Base-by-base conservation (phyloP, 2,797 vertebrate species). In the Microctenopoma steveboyesi region DNA sequence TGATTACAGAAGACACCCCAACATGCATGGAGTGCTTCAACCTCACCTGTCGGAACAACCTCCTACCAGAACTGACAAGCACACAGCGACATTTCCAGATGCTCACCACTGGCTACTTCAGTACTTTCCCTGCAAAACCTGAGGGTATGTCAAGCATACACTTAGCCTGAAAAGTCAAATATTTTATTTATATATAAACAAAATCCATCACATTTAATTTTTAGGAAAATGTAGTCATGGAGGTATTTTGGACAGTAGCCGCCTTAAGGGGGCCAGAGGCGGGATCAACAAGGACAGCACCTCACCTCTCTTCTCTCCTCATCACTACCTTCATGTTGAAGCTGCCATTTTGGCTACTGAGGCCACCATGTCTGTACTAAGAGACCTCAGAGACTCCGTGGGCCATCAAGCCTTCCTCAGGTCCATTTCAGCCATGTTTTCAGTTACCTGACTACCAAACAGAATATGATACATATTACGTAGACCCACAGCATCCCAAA, bases 271-370 rank as follows among this genome's bases (percentile, higher is more conserved):
- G 0, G 94, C 95, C 15, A 92, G 87, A 66, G 95, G 96, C 3
- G 96, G 96, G 58, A 96, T 96, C 86, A 97, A 96, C 87, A 96
- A 97, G 77, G 95, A 97, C 78, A 96, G 94, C 79, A 93, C 93
- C 0, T 95, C 93, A 1, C 87, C 92, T 1, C 6, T 94, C 15
- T 96, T 96, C 88, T 96, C 96, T 28, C 95, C 96, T 2, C 96
- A 96, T 77, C 94, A 97, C 74, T 91, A 88, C 72, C 93, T 96
- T 53, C 95, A 96, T 48, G 64, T 40, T 4, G 86, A 93, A 55
- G 96, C 96, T 1, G 94, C 95, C 2, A 40, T 58, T 11, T 78
- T 96, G 56, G 96, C 96, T 5, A 87, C 88, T 49, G 83, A 90
- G 50, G 95, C 95, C 69, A 95, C 96, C 4, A 74, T 93, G 57